These are phyloP conservation scores for Drosophila sproati DNA, from an alignment of 1,140 invertebrate species.

Conservation along the genomic window DNA sequence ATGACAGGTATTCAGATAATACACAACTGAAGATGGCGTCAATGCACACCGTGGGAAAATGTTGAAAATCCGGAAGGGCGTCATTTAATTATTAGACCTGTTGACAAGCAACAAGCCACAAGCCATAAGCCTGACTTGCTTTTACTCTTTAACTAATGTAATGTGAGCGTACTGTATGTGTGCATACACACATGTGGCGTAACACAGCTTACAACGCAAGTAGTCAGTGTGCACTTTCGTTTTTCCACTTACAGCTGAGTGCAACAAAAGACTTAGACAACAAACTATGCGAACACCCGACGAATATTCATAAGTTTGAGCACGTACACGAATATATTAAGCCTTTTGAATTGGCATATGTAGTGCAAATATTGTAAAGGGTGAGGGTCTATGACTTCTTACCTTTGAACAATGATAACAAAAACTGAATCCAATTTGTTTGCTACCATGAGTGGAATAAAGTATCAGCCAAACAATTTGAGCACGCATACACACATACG, in stretches of 20 bases:
- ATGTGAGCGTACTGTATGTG: constrained; percentile 48
- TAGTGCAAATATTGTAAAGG: constrained; percentile 15
- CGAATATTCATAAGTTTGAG: constrained; percentile 32
- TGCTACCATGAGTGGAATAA: constrained; percentile 4
- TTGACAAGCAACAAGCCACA: constrained; percentile 12
- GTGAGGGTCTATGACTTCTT: constrained; percentile 33
- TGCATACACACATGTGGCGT: constrained; percentile 44
- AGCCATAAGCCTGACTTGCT: constrained; percentile 5
- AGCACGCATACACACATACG: too few species aligned
- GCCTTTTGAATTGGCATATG: constrained; percentile 1
- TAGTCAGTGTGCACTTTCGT: constrained; percentile 60
- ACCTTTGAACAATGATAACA: constrained; percentile 17
- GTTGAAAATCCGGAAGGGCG: constrained; percentile 59
- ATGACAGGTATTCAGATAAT: background rate
- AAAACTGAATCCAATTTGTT: constrained; percentile 4
- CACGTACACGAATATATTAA: constrained; percentile 6
- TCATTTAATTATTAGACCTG: constrained; percentile 63
- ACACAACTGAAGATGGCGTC: constrained; percentile 22
- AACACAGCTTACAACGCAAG: constrained; percentile 52
- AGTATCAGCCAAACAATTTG: too few species aligned
- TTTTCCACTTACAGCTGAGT: constrained; percentile 43
- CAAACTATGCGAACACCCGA: constrained; percentile 10
- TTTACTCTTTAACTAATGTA: constrained; percentile 48
- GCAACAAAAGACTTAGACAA: constrained; percentile 65
- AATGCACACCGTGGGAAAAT: constrained; percentile 65